These are phyloP conservation scores for Nephrotoma appendiculata DNA, from an alignment of 2,888 invertebrate species.

Conservation along the genomic window DNA sequence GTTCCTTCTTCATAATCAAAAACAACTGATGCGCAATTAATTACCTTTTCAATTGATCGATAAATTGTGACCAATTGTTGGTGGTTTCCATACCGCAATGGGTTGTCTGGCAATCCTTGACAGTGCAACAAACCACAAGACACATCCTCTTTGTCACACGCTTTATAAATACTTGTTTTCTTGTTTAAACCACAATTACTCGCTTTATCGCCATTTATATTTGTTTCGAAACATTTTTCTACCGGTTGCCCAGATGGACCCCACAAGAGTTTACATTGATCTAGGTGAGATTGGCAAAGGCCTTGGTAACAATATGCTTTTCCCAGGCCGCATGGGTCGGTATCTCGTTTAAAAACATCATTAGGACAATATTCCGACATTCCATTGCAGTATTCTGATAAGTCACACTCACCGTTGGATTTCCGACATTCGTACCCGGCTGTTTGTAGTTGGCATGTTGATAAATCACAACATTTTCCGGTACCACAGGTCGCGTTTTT, in stretches of 20 bases:
- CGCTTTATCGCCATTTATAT: constrained; percentile 59
- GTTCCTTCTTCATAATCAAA: constrained; percentile 82
- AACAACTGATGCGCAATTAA: constrained; percentile 80
- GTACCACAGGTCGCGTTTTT: constrained; percentile 86
- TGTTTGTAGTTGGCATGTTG: constrained; percentile 37
- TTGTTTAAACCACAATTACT: constrained; percentile 96
- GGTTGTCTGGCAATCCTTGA: constrained; percentile 76
- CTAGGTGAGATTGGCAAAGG: constrained; percentile 71
- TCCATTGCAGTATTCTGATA: constrained; percentile 92
- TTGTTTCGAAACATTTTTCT: constrained; percentile 72
- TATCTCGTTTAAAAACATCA: constrained; percentile 83
- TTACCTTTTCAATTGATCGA: constrained; percentile 68
- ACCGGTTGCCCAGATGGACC: constrained; percentile 79
- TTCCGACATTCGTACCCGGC: constrained; percentile 61
- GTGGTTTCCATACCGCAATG: constrained; percentile 86
- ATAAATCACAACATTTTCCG: constrained; percentile 84
- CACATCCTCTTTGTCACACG: constrained; percentile 58
- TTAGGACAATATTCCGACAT: constrained; percentile 83
- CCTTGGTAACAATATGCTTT: constrained; percentile 83
- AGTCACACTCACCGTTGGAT: constrained; percentile 79
- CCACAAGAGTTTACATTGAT: constrained; percentile 89
- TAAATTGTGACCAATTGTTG: constrained; percentile 70
- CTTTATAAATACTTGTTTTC: constrained; percentile 50
- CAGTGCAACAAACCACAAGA: constrained; percentile 93
- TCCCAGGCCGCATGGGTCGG: constrained; percentile 60